Conservation (phyloP, 2,113 vertebrate species). For the Macrotus californicus region DNA sequence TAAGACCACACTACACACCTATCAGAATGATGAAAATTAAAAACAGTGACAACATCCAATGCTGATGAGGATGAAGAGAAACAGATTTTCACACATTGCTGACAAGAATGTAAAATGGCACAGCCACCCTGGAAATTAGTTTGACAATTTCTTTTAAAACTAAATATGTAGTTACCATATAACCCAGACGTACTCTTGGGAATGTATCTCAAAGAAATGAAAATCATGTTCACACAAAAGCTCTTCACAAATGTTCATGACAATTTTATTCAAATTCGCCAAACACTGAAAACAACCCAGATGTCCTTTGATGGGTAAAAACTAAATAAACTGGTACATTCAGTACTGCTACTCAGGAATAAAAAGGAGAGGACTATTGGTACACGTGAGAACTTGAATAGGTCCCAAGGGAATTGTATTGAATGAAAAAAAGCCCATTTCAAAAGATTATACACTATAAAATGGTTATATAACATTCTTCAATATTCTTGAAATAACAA, state of each 20-base stretch:
- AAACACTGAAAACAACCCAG: not conserved
- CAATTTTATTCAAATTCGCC: not conserved
- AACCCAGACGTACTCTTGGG: not conserved
- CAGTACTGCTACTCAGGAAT: not conserved
- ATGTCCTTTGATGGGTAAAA: not conserved
- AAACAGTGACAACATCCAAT: not conserved
- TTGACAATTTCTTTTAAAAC: not conserved
- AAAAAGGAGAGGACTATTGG: not conserved
- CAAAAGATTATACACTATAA: not conserved
- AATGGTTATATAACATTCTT: not conserved
- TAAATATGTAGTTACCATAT: not conserved
- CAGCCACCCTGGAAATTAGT: not conserved
- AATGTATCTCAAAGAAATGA: constrained; percentile 7
- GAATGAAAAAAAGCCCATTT: not conserved
- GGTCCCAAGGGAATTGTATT: not conserved
- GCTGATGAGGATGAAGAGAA: not conserved
- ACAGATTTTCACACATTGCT: not conserved
- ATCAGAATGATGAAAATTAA: not conserved
- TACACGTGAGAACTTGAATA: not conserved
- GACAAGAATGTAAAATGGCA: not conserved
- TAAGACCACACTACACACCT: not conserved
- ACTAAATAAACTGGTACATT: not conserved
- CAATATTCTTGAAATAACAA: constrained; percentile 6
- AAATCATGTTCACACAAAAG: not conserved
- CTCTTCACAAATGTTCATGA: not conserved